These are phyloP conservation scores for Gallinago paraguaiae DNA, from an alignment of 2,113 vertebrate genomes.

Conservation along the genomic window DNA sequence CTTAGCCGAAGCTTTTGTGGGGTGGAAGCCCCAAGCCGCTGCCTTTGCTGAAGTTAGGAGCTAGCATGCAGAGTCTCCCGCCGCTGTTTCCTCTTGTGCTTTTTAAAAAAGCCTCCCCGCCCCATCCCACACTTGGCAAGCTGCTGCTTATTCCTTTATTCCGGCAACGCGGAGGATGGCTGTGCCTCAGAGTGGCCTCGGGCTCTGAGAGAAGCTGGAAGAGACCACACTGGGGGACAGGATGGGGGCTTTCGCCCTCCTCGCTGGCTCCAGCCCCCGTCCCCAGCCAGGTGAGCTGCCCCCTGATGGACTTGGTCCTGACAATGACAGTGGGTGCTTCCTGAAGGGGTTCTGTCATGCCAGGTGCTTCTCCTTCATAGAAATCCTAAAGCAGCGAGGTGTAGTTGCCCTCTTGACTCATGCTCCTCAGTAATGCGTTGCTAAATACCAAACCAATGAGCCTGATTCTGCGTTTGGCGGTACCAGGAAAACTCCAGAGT, in stretches of 20 bases:
- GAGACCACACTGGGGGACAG: accelerated
- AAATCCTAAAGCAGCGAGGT: not conserved
- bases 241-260: not conserved
- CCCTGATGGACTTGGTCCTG: not conserved
- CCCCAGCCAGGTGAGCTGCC: not conserved
- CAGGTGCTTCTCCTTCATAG: not conserved
- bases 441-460: not conserved
- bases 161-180: accelerated
- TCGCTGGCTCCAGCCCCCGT: accelerated
- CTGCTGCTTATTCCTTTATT: not conserved
- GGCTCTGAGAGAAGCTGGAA: not conserved
- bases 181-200: accelerated
- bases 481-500: not conserved
- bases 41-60: no score
- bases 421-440: not conserved
- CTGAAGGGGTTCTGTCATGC: no score
- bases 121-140: accelerated
- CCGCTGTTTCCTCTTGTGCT: no score
- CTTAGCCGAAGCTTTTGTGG: accelerated
- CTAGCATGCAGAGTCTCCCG: accelerated
- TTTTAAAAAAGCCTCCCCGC: accelerated
- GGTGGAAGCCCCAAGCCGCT: no score
- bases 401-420: not conserved
- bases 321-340: not conserved
- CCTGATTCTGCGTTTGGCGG: not conserved